Conservation (phyloP, 1,140 invertebrate genomes). For the Anadara kagoshimensis region DNA sequence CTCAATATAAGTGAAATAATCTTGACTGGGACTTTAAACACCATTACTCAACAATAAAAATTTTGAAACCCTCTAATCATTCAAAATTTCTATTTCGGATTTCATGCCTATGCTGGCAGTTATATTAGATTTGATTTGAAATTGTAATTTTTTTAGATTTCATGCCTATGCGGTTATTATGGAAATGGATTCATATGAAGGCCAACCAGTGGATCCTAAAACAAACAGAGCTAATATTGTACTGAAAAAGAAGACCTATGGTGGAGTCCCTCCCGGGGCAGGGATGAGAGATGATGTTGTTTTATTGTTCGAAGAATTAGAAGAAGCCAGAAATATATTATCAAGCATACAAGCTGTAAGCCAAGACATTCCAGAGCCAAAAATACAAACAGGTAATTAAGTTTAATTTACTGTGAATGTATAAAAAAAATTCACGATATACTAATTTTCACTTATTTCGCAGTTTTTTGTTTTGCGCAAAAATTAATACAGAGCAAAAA, state of each 20-base stretch:
- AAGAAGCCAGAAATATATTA: constrained; percentile 69
- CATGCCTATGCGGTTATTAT: constrained; percentile 73
- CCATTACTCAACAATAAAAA: neutral
- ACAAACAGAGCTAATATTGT: constrained; percentile 70
- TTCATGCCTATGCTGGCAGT: neutral
- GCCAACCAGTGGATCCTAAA: constrained; percentile 52
- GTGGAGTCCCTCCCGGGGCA: constrained; percentile 70
- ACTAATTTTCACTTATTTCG: too few relatives aligned
- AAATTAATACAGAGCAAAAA: too few relatives aligned
- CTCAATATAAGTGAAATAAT: too few relatives aligned
- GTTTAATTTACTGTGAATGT: neutral
- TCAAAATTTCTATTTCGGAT: neutral
- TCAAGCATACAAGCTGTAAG: constrained; percentile 67
- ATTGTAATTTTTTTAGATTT: constrained; percentile 58
- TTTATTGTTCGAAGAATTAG: constrained; percentile 72
- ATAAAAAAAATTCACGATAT: too few relatives aligned
- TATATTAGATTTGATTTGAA: neutral
- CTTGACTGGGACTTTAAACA: too few relatives aligned
- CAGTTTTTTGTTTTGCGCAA: too few relatives aligned
- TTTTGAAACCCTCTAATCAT: neutral
- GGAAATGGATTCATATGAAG: constrained; percentile 71
- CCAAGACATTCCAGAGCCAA: constrained; percentile 61
- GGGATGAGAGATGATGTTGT: constrained; percentile 72
- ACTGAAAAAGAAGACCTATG: constrained; percentile 70
- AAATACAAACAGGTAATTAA: constrained; percentile 48